Percentiles rank a stretch among this genome's conserved stretches.
phyloP scores from a whole-genome alignment of 2,888 invertebrate species.

The Polyommatus icarus region DNA sequence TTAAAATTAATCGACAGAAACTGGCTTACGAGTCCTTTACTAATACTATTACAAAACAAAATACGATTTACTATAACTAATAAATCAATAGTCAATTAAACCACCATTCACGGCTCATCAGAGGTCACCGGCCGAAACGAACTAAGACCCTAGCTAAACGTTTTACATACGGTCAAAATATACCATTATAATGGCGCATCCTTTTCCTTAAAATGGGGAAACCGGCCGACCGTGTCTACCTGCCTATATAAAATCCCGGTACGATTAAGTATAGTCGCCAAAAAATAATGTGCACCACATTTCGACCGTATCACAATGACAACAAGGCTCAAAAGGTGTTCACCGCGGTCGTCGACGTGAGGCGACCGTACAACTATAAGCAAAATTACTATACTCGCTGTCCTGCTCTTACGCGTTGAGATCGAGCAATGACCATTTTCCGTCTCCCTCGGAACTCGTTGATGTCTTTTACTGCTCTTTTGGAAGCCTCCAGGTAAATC shows the following conservation, averaged over 20 bases:
- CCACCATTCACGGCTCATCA: slow-evolving; percentile 66
- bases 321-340: background rate
- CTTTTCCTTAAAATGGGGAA: slow-evolving; percentile 67
- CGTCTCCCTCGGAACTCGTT: slow-evolving; percentile 64
- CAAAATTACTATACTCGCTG: slow-evolving; percentile 58
- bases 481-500: slow-evolving; percentile 36
- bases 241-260: slow-evolving; percentile 71
- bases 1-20: too few species aligned
- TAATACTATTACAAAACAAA: background rate
- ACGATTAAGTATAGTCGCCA: slow-evolving; percentile 58
- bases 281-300: background rate
- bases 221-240: slow-evolving; percentile 74
- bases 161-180: slow-evolving; percentile 58
- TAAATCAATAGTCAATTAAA: slow-evolving; percentile 48
- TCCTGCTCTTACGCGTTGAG: slow-evolving; percentile 62
- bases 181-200: slow-evolving; percentile 60
- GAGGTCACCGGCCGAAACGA: slow-evolving; percentile 64
- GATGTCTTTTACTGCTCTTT: slow-evolving; percentile 72
- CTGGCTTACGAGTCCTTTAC: too few species aligned
- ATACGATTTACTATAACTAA: slow-evolving; percentile 24
- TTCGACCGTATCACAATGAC: background rate
- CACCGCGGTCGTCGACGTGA: background rate
- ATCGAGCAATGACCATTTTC: slow-evolving; percentile 46
- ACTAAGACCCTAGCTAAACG: slow-evolving; percentile 57
- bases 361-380: slow-evolving; percentile 53